phyloP scores from a whole-genome alignment of 2,113 vertebrate species.

The Morone saxatilis region DNA sequence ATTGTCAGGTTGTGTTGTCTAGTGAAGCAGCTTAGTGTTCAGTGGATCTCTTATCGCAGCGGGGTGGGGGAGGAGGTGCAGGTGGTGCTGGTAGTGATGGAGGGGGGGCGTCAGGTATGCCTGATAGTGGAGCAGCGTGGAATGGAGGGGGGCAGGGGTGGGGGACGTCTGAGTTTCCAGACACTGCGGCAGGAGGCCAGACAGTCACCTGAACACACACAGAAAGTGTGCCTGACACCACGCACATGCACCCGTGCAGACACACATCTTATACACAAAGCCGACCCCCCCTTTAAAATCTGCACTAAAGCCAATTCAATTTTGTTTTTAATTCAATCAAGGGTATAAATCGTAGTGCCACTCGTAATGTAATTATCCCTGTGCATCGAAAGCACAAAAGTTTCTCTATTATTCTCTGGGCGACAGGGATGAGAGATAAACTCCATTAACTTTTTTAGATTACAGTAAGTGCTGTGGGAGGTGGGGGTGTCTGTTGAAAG shows the following conservation, averaged over 20 bases:
- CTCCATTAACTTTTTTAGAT: conserved; percentile 70
- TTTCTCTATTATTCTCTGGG: conserved; percentile 64
- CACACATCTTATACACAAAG: conserved; percentile 9
- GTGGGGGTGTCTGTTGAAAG: conserved; percentile 23
- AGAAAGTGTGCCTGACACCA: conserved; percentile 36
- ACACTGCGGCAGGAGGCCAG: conserved; percentile 86
- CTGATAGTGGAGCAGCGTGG: conserved; percentile 50
- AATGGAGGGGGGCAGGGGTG: conserved; percentile 7
- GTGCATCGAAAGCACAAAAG: conserved; percentile 62
- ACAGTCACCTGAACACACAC: conserved; percentile 90
- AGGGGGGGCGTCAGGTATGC: conserved; percentile 59
- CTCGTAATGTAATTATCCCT: conserved; percentile 57
- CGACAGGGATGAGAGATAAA: conserved; percentile 63
- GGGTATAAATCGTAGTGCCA: conserved; percentile 42
- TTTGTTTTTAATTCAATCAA: conserved; percentile 69
- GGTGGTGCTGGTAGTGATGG: conserved; percentile 4
- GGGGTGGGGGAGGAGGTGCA: conserved; percentile 1
- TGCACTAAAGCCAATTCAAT: conserved; percentile 49
- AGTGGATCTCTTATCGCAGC: conserved; percentile 62
- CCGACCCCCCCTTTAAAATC: background rate
- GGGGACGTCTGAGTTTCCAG: conserved; percentile 85
- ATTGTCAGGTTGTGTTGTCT: conserved; percentile 59
- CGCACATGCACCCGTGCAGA: conserved; percentile 14
- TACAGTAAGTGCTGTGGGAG: conserved; percentile 56
- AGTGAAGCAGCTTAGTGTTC: conserved; percentile 60